Percentiles rank a stretch among this genome's conserved stretches.
These are phyloP conservation scores for Chaetodon trifasciatus DNA, from an alignment of 2,797 vertebrate genomes.

Conservation along the genomic window DNA sequence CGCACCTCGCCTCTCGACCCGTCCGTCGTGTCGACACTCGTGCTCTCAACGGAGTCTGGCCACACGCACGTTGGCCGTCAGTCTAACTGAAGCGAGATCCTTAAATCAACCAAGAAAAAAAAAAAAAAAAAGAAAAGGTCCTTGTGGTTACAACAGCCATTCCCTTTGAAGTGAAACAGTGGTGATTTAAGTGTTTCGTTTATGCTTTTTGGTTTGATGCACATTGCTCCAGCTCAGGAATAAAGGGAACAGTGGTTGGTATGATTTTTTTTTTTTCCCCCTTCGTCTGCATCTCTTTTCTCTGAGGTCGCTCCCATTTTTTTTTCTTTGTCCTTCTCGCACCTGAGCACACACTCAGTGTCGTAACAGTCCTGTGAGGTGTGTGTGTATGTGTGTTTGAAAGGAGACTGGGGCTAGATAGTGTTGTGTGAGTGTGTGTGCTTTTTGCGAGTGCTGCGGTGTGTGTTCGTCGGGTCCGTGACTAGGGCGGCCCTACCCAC, in stretches of 20 bases:
- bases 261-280: slow-evolving; percentile 50
- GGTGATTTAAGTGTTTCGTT: slow-evolving; percentile 76
- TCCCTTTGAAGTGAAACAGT: slow-evolving; percentile 81
- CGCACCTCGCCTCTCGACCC: slow-evolving; percentile 41
- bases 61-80: slow-evolving; percentile 39
- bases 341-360: slow-evolving; percentile 72
- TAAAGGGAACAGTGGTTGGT: slow-evolving; percentile 86
- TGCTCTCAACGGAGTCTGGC: slow-evolving; percentile 40
- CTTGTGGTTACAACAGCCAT: slow-evolving; percentile 76
- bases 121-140: slow-evolving; percentile 52
- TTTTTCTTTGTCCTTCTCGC: slow-evolving; percentile 61
- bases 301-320: slow-evolving; percentile 53
- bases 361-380: slow-evolving; percentile 75
- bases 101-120: slow-evolving; percentile 59
- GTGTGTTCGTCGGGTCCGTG: slow-evolving; percentile 59
- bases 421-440: slow-evolving; percentile 58
- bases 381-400: slow-evolving; percentile 55
- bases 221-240: slow-evolving; percentile 80
- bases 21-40: slow-evolving; percentile 3
- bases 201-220: slow-evolving; percentile 87
- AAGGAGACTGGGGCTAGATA: slow-evolving; percentile 50
- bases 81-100: slow-evolving; percentile 58
- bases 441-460: slow-evolving; percentile 58
- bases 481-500: slow-evolving; percentile 23
- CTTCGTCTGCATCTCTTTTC: slow-evolving; percentile 63